Conservation (phyloP, 53 echinoderm and acorn worm genomes). For the Apostichopus leukothele region DNA sequence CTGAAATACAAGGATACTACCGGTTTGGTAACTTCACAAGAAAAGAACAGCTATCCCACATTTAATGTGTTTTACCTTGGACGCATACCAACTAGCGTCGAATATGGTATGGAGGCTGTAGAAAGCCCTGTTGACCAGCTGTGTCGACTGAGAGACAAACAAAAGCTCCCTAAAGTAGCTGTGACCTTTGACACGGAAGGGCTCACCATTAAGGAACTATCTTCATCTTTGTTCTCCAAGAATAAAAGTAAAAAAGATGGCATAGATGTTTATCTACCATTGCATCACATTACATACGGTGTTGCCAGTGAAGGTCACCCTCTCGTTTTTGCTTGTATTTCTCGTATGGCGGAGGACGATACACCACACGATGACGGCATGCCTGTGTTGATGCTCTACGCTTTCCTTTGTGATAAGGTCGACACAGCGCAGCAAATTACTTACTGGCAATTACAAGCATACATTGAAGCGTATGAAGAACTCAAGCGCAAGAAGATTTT, state of each 20-base stretch:
- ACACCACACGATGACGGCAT: conserved; percentile 20
- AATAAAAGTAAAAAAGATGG: conserved; percentile 81
- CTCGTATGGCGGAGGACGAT: conserved; percentile 77
- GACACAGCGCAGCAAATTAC: conserved; percentile 79
- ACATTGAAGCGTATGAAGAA: conserved; percentile 98
- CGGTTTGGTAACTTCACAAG: conserved; percentile 58
- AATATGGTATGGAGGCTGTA: conserved; percentile 85
- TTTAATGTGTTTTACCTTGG: conserved; percentile 92
- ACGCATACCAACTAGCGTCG: conserved; percentile 78
- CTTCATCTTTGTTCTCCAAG: conserved; percentile 72
- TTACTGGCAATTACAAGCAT: conserved; percentile 98
- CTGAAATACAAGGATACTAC: conserved; percentile 82
- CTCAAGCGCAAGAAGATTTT: conserved; percentile 87
- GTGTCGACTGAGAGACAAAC: conserved; percentile 86
- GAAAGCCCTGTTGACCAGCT: conserved; percentile 91
- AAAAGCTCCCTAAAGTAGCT: conserved; percentile 79
- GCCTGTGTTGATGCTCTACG: conserved; percentile 83
- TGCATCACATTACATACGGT: conserved; percentile 95
- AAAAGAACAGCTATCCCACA: conserved; percentile 79
- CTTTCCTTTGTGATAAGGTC: conserved; percentile 86
- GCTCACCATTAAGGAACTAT: conserved; percentile 70
- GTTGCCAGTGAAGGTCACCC: conserved; percentile 83
- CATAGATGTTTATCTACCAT: conserved; percentile 68
- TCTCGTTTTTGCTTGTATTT: conserved; percentile 86
- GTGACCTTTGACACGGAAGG: conserved; percentile 86